Evolutionary conservation across 1,140 invertebrate genomes (phyloP).

Genomic region (Thrips palmi): DNA sequence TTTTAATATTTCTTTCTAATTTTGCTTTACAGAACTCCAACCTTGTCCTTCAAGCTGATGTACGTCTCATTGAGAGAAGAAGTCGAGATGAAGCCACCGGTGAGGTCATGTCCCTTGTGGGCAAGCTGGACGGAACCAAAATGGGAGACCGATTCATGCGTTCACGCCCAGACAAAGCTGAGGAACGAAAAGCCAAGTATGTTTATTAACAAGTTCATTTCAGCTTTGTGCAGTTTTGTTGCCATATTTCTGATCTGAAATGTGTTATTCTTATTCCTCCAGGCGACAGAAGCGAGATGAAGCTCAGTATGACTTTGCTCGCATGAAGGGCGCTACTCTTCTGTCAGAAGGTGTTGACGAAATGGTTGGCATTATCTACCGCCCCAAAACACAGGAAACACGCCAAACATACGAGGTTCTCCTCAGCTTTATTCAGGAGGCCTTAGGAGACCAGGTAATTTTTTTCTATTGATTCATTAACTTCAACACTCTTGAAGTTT

Average conservation of each 20-base stretch:
- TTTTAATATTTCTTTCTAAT: conserved; percentile 6
- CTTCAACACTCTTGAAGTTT: neutral
- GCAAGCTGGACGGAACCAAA: conserved; percentile 74
- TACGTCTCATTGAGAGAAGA: conserved; percentile 87
- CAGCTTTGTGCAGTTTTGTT: neutral
- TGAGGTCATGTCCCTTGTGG: conserved; percentile 88
- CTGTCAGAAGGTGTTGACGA: conserved; percentile 81
- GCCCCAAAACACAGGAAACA: conserved; percentile 95
- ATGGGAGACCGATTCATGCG: conserved; percentile 92
- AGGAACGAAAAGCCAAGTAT: conserved; percentile 84
- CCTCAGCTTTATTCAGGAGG: conserved; percentile 90
- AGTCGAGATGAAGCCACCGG: conserved; percentile 98
- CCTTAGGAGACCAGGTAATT: conserved; percentile 78
- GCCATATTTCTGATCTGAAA: neutral
- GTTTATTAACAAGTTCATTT: conserved; percentile 17
- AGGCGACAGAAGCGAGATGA: conserved; percentile 76
- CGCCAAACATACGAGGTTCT: conserved; percentile 92
- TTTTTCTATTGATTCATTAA: neutral
- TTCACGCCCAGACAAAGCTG: conserved; percentile 70
- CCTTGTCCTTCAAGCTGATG: conserved; percentile 98
- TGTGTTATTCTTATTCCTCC: conserved; percentile 16
- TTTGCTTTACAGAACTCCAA: conserved; percentile 81
- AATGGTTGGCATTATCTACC: conserved; percentile 83
- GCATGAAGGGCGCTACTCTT: conserved; percentile 73
- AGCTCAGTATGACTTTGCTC: conserved; percentile 74